Evolutionary conservation across 2,113 vertebrate genomes (phyloP).

Genomic region (Mesocricetus auratus): DNA sequence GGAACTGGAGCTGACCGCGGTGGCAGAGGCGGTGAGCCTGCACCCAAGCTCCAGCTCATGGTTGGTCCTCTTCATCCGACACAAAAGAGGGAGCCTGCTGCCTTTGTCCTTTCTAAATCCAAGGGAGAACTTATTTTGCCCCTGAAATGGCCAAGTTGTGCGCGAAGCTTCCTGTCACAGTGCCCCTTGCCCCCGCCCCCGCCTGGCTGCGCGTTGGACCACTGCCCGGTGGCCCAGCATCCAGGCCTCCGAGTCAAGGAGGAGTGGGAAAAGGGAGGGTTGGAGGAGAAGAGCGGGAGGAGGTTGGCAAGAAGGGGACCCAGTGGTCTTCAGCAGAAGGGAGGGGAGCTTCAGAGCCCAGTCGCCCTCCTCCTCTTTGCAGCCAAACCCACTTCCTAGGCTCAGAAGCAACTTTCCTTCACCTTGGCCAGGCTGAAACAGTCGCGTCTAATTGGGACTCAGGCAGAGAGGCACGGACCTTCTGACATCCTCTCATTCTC

Average conservation of each 20-base stretch:
- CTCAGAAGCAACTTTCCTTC: conserved; percentile 82
- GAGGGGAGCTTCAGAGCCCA: conserved; percentile 36
- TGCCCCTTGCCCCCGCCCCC: conserved; percentile 79
- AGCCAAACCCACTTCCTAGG: conserved; percentile 75
- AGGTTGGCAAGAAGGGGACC: conserved; percentile 67
- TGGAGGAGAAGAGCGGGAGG: conserved; percentile 42
- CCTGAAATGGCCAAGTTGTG: conserved; percentile 83
- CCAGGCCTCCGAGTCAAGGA: conserved; percentile 76
- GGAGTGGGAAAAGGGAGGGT: conserved; percentile 74
- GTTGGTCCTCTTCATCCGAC: conserved; percentile 77
- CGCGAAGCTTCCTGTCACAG: conserved; percentile 81
- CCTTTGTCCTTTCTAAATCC: conserved; percentile 78
- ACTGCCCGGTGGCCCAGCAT: conserved; percentile 81
- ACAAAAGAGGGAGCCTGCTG: conserved; percentile 81
- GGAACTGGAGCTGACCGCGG: conserved; percentile 72
- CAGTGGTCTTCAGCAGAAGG: conserved; percentile 67
- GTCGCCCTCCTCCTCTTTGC: conserved; percentile 31
- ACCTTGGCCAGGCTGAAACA: conserved; percentile 70
- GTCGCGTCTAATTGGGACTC: conserved; percentile 54
- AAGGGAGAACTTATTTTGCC: conserved; percentile 74
- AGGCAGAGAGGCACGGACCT: conserved; percentile 49
- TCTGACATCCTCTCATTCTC: conserved; percentile 44
- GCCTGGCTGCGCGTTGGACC: conserved; percentile 78
- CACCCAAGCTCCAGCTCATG: conserved; percentile 75
- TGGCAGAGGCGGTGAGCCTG: conserved; percentile 64